phyloP scores from a whole-genome alignment of 2,888 invertebrate genomes.

The Argyresthia albistria region DNA sequence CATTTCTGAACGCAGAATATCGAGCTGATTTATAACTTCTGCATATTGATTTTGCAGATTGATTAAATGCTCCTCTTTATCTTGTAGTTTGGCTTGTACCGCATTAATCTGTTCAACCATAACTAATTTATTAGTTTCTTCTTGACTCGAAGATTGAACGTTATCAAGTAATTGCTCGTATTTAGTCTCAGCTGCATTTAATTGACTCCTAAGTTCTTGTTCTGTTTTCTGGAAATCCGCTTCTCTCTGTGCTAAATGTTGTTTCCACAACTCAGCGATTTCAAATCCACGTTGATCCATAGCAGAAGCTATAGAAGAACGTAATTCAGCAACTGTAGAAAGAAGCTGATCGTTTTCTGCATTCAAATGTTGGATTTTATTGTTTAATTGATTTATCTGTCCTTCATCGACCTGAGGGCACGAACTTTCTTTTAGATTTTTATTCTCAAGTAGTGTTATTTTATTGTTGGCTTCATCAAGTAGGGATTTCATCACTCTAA shows the following conservation, averaged over 20 bases:
- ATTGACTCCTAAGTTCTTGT: constrained; percentile 60
- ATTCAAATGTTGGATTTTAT: constrained; percentile 45
- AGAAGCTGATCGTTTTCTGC: constrained; percentile 54
- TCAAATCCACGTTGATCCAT: constrained; percentile 78
- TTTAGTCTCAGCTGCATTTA: constrained; percentile 59
- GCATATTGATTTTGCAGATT: constrained; percentile 52
- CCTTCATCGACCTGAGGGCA: constrained; percentile 15
- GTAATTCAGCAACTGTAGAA: constrained; percentile 56
- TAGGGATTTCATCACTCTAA: constrained; percentile 26
- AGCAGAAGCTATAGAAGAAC: constrained; percentile 58
- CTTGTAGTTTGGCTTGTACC: constrained; percentile 53
- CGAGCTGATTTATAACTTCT: constrained; percentile 48
- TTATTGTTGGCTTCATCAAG: constrained; percentile 50
- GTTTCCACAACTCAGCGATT: constrained; percentile 80
- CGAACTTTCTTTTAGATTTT: too few relatives aligned
- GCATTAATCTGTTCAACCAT: constrained; percentile 49
- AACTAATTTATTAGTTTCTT: constrained; percentile 56
- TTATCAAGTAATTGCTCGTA: constrained; percentile 58
- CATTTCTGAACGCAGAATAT: constrained; percentile 54
- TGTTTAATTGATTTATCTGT: constrained; percentile 37
- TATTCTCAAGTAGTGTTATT: constrained; percentile 19
- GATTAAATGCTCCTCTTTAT: constrained; percentile 53
- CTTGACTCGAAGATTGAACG: constrained; percentile 56
- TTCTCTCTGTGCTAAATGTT: constrained; percentile 76
- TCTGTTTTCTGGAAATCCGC: constrained; percentile 71